phyloP scores from a whole-genome alignment of 1,140 invertebrate genomes.

The Gerris buenoi region DNA sequence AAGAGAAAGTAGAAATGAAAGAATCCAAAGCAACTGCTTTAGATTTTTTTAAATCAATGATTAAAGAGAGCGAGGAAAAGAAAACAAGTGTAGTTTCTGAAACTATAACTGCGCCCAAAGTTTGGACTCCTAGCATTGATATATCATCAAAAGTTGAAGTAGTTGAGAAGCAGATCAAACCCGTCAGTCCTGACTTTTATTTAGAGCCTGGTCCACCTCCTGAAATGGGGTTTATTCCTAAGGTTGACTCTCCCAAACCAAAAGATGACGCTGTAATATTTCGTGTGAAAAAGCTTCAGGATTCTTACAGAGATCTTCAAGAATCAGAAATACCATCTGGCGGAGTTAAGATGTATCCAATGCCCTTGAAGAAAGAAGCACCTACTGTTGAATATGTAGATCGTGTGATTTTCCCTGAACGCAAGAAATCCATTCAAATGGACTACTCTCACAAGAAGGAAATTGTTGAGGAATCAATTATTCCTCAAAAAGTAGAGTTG shows the following conservation, averaged over 20 bases:
- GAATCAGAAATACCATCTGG: constrained; percentile 44
- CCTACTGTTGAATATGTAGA: constrained; percentile 6
- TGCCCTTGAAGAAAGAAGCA: constrained; percentile 23
- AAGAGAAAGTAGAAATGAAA: constrained; percentile 2
- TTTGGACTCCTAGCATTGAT: constrained; percentile 4
- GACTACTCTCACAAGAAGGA: background rate
- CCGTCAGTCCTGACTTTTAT: constrained; percentile 33
- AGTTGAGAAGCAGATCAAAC: background rate
- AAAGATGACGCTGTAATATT: constrained; percentile 38
- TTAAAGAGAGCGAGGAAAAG: constrained; percentile 30
- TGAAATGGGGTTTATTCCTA: constrained; percentile 49
- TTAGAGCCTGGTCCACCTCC: constrained; percentile 52
- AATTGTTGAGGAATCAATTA: background rate
- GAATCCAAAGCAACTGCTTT: constrained; percentile 34
- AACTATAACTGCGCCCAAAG: background rate
- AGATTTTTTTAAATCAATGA: constrained; percentile 42
- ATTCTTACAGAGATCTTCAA: constrained; percentile 38
- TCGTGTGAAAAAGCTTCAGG: constrained; percentile 45
- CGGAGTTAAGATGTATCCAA: constrained; percentile 43
- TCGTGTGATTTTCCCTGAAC: background rate
- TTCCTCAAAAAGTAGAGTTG: background rate
- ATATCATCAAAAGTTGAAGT: constrained; percentile 4
- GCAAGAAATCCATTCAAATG: background rate
- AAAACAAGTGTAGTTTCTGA: background rate
- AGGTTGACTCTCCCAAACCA: constrained; percentile 27